Percentiles rank a stretch among this genome's conserved stretches.
Evolutionary conservation across 2,888 invertebrate genomes (phyloP).

Genomic region (Lobophora halterata): DNA sequence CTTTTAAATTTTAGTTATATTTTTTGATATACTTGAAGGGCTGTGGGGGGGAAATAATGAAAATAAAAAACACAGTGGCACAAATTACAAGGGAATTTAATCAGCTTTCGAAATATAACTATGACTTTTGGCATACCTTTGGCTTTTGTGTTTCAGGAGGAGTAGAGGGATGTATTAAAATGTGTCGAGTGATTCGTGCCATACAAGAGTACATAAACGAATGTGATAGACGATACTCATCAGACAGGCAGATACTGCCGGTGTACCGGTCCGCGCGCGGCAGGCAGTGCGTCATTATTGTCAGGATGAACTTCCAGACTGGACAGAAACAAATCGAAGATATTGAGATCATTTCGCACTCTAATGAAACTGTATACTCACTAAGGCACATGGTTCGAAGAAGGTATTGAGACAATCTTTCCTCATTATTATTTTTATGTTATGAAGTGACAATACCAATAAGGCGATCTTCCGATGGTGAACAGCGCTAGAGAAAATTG

Average conservation of each 20-base stretch:
- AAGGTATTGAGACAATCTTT: conserved; percentile 56
- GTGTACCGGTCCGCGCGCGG: conserved; percentile 95
- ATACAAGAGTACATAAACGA: conserved; percentile 97
- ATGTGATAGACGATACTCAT: conserved; percentile 93
- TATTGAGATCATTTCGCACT: conserved; percentile 94
- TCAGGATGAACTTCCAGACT: conserved; percentile 89
- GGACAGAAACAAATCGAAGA: conserved; percentile 94
- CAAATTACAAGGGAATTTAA: too few relatives aligned
- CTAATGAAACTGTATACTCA: conserved; percentile 95
- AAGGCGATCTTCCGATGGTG: too few relatives aligned
- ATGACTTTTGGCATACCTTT: neutral
- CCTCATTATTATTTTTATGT: neutral
- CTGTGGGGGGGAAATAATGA: too few relatives aligned
- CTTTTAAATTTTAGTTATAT: too few relatives aligned
- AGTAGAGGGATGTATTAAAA: conserved; percentile 79
- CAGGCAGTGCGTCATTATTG: conserved; percentile 91
- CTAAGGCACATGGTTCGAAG: conserved; percentile 89
- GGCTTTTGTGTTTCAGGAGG: conserved; percentile 64
- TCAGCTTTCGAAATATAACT: too few relatives aligned
- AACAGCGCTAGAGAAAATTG: too few relatives aligned
- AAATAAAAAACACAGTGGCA: too few relatives aligned
- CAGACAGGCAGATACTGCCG: conserved; percentile 94
- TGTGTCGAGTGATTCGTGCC: conserved; percentile 96
- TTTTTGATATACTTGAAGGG: too few relatives aligned
- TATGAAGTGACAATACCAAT: too few relatives aligned